phyloP scores from a whole-genome alignment of 2,797 vertebrate genomes.

The Intellagama lesueurii region DNA sequence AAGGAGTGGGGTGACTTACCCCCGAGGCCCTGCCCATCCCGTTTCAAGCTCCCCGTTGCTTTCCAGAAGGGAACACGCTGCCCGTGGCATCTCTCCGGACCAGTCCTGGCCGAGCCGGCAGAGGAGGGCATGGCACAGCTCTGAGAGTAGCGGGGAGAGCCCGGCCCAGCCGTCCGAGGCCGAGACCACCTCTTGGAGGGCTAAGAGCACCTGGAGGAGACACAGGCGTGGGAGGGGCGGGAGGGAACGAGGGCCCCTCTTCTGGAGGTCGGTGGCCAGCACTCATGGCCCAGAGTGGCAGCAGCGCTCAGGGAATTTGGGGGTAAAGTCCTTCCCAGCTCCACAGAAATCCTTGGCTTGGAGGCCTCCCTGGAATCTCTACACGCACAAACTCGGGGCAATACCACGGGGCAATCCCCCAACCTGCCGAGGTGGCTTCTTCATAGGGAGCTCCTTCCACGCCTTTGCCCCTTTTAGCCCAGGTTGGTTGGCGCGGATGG shows the following conservation, averaged over 20 bases:
- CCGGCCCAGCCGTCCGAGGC: background rate
- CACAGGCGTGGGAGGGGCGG: background rate
- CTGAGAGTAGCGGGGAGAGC: background rate
- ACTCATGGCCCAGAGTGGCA: background rate
- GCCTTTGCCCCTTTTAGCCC: too few species aligned
- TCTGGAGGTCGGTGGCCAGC: too few species aligned
- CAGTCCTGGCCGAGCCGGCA: background rate
- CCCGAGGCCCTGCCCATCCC: background rate
- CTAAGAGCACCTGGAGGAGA: background rate
- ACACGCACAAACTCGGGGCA: background rate
- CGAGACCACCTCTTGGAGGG: background rate
- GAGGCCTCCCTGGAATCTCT: too few species aligned
- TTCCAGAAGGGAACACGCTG: background rate
- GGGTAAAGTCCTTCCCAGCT: background rate
- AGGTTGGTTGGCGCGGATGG: too few species aligned
- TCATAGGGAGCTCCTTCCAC: too few species aligned
- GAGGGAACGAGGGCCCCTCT: background rate
- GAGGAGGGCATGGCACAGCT: constrained; percentile 17
- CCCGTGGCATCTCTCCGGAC: background rate
- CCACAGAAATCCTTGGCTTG: background rate
- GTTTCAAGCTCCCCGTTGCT: background rate
- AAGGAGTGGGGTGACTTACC: background rate
- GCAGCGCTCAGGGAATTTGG: background rate
- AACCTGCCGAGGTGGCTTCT: too few species aligned
- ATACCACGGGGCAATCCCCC: background rate